Evolutionary conservation across 2,888 invertebrate genomes (phyloP), one percentile per base, ranked within the genome.

Genomic region (Balanococcus diminutus): DNA sequence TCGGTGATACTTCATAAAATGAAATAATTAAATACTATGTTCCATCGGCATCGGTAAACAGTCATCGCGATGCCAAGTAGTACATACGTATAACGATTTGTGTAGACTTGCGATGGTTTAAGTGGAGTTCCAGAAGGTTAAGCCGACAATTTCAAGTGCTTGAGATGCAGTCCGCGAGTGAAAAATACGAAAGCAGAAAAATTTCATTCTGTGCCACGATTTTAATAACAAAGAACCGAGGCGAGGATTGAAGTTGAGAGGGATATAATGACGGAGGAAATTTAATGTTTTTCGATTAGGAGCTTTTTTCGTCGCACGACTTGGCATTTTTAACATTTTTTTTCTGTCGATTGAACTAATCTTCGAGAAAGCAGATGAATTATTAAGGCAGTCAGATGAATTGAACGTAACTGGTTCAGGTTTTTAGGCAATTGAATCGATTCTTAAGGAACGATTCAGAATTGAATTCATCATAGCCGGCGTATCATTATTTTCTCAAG

Each of bases 1-100:
- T 75, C 61, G 75, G 75, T 32, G 75, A 75, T 75, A 75, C 75
- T 75, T 75, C 75, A 75, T 75, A 75, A 75, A 75, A 32, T 75
- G 75, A 36, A 75, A 75, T 75, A 75, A 75, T 75, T 75, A 75
- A 75, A 75, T 32, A 32, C 75, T 32, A n/a, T 75, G 32, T 75
- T 75, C 75, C 32, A 75, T 75, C 32, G 32, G 32, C 32, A 75
- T 75, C 32, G 32, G 32, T 75, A 75, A 75, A 75, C 32, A 75
- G 75, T 75, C 75, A 32, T 32, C 75, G 75, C 32, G 16, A 19
- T 75, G 75, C 75, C 32, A n/a, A 75, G 28, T 28, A 75, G 31
- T n/a, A n/a, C n/a, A n/a, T n/a, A n/a, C n/a, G 28, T 14, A 67
- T 67, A 67, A 67, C 67, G 67, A 67, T 67, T 67, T 51, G 51